Percentiles rank a stretch among this genome's conserved stretches.
Evolutionary conservation across 2,797 vertebrate species (phyloP).

Genomic region (Parotocinclus haroldoi): DNA sequence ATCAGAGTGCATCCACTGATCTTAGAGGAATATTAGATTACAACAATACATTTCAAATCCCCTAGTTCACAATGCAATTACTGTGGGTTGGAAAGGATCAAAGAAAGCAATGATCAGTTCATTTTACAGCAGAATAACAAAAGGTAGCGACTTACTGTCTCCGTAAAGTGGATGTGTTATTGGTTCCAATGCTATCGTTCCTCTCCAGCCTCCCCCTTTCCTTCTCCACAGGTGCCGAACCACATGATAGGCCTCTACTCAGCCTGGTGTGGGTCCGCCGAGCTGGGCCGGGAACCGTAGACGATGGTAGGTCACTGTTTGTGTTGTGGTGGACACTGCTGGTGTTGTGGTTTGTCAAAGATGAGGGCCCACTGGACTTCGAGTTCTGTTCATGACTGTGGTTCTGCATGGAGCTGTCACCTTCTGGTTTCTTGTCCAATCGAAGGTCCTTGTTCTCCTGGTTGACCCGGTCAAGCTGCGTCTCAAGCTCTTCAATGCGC

Average conservation of each 20-base stretch:
- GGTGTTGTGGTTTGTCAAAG: constrained; percentile 58
- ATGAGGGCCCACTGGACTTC: constrained; percentile 60
- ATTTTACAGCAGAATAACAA: not conserved
- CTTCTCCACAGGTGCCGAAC: constrained; percentile 78
- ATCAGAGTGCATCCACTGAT: constrained; percentile 7
- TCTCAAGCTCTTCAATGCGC: constrained; percentile 87
- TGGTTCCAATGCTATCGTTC: constrained; percentile 71
- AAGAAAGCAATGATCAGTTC: not conserved
- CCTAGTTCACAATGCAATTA: not conserved
- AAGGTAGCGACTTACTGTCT: constrained; percentile 68
- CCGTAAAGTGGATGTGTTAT: constrained; percentile 70
- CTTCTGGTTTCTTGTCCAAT: constrained; percentile 65
- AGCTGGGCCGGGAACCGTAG: constrained; percentile 59
- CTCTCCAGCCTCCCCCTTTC: constrained; percentile 71
- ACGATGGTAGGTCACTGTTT: constrained; percentile 47
- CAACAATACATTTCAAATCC: not conserved
- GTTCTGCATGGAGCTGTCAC: constrained; percentile 48
- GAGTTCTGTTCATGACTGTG: constrained; percentile 51
- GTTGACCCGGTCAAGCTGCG: constrained; percentile 85
- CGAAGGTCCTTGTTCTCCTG: constrained; percentile 87
- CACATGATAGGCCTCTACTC: constrained; percentile 76
- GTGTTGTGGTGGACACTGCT: constrained; percentile 42
- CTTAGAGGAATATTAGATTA: constrained; percentile 3
- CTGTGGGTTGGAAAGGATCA: not conserved
- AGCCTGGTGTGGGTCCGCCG: constrained; percentile 71